Evolutionary conservation across 2,797 vertebrate species (phyloP), one percentile per base, ranked within the genome.

Genomic region (Phataginus tetradactyla): DNA sequence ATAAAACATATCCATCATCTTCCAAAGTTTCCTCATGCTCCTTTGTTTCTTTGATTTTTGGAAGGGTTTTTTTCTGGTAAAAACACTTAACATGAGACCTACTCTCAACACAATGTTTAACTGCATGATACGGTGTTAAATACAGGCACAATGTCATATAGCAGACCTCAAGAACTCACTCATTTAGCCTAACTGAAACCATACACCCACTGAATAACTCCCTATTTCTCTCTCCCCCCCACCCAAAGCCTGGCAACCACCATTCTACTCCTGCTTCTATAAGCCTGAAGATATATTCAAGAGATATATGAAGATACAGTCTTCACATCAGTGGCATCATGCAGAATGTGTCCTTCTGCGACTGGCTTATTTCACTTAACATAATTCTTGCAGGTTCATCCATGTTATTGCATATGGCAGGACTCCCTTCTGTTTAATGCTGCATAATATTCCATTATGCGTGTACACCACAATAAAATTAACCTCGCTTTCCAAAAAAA

Each of bases 401-500:
- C 27, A 7, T 84, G n/a, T n/a, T 34, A 8, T 66, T 63, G 68
- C 45, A 42, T 63, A 53, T 64, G 14, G 4, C 34, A 53, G 23
- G 20, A 64, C 15, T 39, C 74, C 57, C 68, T 83, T 39, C 42
- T 64, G 83, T 72, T 34, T 74, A 72, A 53, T 37, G 32, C 78
- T 71, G 25, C 59, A 59, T 45, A 53, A 53, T 55, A 59, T 49
- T 63, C 57, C 57, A 7, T 27, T 75, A 23, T 29, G 23, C 21
- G 12, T 9, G 4, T 55, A 72, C 2, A 25, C 23, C 32, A 23
- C 32, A 55, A 11, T n/a, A 87, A 90, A 91, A 90, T 64, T 39
- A 90, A 39, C 49, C 29, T 64, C 4, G 1, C 49, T 89, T 92
- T 85, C 34, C 72, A 97, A 96, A 87, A 17, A 78, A 88, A 95